Percentiles rank a stretch among this genome's conserved stretches.
These are phyloP conservation scores for Trinorchestia longiramus DNA, from an alignment of 1,140 invertebrate species.

Conservation along the genomic window DNA sequence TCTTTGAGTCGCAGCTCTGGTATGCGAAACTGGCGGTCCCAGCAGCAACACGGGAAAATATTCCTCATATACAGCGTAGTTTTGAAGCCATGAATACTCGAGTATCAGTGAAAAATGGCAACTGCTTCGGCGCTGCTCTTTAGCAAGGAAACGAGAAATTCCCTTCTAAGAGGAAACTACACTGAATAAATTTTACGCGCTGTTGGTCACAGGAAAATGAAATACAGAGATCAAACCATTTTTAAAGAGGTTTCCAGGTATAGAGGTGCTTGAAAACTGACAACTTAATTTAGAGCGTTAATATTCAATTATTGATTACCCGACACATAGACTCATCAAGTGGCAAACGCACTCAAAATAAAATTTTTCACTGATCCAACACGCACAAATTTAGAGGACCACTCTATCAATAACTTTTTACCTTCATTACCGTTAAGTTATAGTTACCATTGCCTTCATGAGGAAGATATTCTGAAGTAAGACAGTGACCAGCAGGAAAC, in stretches of 20 bases:
- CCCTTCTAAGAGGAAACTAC: background rate
- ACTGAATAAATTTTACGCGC: background rate
- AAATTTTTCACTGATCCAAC: background rate
- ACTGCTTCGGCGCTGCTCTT: background rate
- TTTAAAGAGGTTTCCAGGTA: background rate
- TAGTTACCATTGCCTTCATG: background rate
- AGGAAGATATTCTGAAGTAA: background rate
- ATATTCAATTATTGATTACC: background rate
- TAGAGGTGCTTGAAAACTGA: background rate
- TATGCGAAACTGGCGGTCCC: background rate
- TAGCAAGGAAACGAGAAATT: background rate
- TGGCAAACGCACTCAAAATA: background rate
- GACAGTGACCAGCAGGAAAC: background rate
- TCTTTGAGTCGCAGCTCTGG: too few relatives aligned
- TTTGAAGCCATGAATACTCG: background rate
- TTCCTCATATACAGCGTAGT: background rate
- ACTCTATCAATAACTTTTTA: background rate
- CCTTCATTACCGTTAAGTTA: background rate
- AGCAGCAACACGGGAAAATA: background rate
- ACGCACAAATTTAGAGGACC: background rate
- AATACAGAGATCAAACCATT: background rate
- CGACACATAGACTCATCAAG: background rate
- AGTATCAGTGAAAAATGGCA: background rate
- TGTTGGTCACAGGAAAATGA: background rate
- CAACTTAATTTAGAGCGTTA: background rate